Evolutionary conservation across 2,797 vertebrate species (phyloP).

Genomic region (Chiroxiphia lanceolata): DNA sequence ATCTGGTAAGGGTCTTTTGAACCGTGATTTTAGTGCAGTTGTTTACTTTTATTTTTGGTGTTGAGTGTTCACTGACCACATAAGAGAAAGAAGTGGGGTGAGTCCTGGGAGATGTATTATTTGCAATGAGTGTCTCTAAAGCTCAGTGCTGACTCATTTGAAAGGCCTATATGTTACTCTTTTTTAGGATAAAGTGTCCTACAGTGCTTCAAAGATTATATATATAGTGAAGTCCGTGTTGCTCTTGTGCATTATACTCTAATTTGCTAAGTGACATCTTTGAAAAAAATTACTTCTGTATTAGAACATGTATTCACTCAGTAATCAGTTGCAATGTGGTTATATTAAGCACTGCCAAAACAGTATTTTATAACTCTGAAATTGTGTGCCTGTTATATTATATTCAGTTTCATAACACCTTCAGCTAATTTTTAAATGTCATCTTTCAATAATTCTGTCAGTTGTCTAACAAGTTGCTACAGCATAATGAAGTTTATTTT

Average conservation of each 20-base stretch:
- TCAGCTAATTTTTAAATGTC: constrained; percentile 36
- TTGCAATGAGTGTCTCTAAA: not conserved
- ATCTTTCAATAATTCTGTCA: constrained; percentile 36
- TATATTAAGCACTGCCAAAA: not conserved
- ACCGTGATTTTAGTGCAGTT: not conserved
- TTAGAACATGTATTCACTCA: not conserved
- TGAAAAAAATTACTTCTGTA: not conserved
- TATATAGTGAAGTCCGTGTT: not conserved
- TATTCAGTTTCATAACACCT: not conserved
- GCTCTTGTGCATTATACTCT: not conserved
- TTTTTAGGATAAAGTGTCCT: not conserved
- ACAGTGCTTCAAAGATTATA: not conserved
- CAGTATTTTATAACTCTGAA: not conserved
- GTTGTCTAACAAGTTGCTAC: constrained; percentile 37
- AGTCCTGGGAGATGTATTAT: not conserved
- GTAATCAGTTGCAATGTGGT: not conserved
- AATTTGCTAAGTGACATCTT: not conserved
- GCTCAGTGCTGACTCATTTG: not conserved
- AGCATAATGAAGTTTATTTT: constrained; percentile 28
- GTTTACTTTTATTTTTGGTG: not conserved
- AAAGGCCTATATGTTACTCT: not conserved
- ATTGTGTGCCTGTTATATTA: not conserved
- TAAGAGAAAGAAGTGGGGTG: not conserved
- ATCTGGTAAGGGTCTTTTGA: not conserved
- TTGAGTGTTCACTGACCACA: not conserved